Evolutionary conservation across 2,797 vertebrate species (phyloP).

Genomic region (Gadopsis bispinosus): DNA sequence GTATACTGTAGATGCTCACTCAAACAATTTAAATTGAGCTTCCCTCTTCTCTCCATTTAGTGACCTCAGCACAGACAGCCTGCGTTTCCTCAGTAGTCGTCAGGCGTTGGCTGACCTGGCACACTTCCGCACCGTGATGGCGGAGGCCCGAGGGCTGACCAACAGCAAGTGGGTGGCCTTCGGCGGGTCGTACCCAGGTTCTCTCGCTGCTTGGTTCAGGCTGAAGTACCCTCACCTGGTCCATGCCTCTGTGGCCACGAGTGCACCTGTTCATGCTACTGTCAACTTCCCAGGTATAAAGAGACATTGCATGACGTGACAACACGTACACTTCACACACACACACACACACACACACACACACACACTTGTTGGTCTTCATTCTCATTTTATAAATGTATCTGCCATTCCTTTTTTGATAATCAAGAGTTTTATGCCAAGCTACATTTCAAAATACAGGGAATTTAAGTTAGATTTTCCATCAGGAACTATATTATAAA

Average conservation of each 20-base stretch:
- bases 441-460: not conserved
- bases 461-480: not conserved
- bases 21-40: not conserved
- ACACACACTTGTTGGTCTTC: not conserved
- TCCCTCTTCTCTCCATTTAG: conserved; percentile 49
- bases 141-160: conserved; percentile 57
- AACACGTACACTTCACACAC: not conserved
- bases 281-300: conserved; percentile 83
- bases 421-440: not conserved
- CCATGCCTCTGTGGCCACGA: conserved; percentile 79
- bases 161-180: conserved; percentile 78
- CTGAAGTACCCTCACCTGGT: conserved; percentile 84
- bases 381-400: not conserved
- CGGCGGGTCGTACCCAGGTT: conserved; percentile 83
- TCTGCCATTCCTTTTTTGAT: not conserved
- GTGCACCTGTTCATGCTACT: conserved; percentile 75
- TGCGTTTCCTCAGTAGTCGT: conserved; percentile 79
- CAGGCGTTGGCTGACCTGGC: conserved; percentile 82
- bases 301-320: not conserved
- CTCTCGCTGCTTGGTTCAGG: conserved; percentile 82
- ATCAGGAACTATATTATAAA: not conserved
- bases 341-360: not conserved
- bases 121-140: conserved; percentile 76
- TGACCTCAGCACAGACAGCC: conserved; percentile 76
- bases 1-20: not conserved